Evolutionary conservation across 2,113 vertebrate genomes (phyloP).

Genomic region (Vanacampus margaritifer): DNA sequence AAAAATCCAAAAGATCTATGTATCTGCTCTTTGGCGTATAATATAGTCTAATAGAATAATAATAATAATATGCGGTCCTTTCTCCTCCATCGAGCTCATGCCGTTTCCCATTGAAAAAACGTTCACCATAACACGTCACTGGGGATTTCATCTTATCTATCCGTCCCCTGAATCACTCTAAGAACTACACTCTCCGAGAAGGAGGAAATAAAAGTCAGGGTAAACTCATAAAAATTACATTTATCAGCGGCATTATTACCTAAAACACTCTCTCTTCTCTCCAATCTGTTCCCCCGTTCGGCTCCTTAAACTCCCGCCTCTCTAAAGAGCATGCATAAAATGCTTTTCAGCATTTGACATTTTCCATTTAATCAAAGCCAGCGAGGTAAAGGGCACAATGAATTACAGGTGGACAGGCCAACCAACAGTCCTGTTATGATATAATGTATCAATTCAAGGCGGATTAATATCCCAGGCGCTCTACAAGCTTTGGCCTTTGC

Average conservation of each 20-base stretch:
- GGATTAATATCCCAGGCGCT: slow-evolving; percentile 50
- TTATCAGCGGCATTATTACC: slow-evolving; percentile 44
- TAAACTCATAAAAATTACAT: slow-evolving; percentile 34
- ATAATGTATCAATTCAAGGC: slow-evolving; percentile 57
- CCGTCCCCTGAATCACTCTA: slow-evolving; percentile 7
- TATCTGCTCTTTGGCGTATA: background rate
- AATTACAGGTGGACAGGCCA: slow-evolving; percentile 56
- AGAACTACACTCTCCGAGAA: slow-evolving; percentile 31
- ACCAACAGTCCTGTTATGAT: slow-evolving; percentile 47
- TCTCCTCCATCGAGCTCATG: slow-evolving; percentile 37
- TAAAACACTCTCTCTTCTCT: slow-evolving; percentile 17
- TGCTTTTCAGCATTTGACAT: slow-evolving; percentile 65
- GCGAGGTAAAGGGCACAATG: slow-evolving; percentile 54
- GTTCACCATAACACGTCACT: slow-evolving; percentile 15
- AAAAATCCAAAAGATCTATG: too few relatives aligned
- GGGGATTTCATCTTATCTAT: slow-evolving; percentile 19
- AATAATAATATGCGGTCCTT: too few relatives aligned
- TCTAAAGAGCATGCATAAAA: slow-evolving; percentile 60
- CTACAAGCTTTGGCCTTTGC: slow-evolving; percentile 47
- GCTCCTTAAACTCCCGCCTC: slow-evolving; percentile 39
- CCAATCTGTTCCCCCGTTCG: slow-evolving; percentile 2
- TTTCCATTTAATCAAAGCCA: slow-evolving; percentile 67
- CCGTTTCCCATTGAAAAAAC: slow-evolving; percentile 11
- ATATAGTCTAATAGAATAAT: too few relatives aligned
- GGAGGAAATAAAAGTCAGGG: slow-evolving; percentile 30